Evolutionary conservation across 1,140 invertebrate species (phyloP).

Genomic region (Apocrypta bakeri): DNA sequence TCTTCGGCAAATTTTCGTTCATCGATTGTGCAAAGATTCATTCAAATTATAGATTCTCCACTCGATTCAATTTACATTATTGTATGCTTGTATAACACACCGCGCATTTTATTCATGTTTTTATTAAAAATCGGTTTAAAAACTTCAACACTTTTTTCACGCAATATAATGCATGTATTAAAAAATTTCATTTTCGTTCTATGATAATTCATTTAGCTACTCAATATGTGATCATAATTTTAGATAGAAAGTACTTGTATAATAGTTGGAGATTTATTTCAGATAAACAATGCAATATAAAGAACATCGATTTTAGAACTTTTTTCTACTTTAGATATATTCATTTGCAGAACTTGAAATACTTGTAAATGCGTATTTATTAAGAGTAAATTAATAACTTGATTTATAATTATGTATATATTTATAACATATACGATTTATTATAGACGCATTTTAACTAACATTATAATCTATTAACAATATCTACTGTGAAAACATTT

Average conservation of each 20-base stretch:
- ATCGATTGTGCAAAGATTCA: constrained; percentile 1
- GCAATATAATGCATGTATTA: constrained; percentile 26
- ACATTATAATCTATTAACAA: constrained; percentile 29
- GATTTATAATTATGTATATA: constrained; percentile 41
- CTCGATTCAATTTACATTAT: constrained; percentile 17
- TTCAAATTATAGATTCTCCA: neutral
- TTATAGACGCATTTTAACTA: constrained; percentile 26
- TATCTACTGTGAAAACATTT: constrained; percentile 4
- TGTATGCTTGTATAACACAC: constrained; percentile 12
- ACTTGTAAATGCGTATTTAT: constrained; percentile 42
- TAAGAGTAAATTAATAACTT: constrained; percentile 28
- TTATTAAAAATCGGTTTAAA: neutral
- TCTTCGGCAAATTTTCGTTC: constrained; percentile 18
- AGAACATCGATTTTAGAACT: constrained; percentile 26
- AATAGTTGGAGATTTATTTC: constrained; percentile 43
- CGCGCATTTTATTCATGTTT: neutral
- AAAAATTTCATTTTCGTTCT: constrained; percentile 20
- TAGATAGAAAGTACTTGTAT: constrained; percentile 48
- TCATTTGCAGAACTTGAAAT: constrained; percentile 35
- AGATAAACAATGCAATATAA: neutral
- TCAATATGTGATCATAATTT: constrained; percentile 36
- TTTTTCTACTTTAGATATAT: constrained; percentile 19
- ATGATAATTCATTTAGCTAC: constrained; percentile 33
- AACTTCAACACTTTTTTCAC: neutral
- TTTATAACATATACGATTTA: constrained; percentile 4